A percentile compares a stretch with the other conserved stretches of the same genome.
Conservation (phyloP, 2,888 invertebrate genomes). For the Tridacna gigas region DNA sequence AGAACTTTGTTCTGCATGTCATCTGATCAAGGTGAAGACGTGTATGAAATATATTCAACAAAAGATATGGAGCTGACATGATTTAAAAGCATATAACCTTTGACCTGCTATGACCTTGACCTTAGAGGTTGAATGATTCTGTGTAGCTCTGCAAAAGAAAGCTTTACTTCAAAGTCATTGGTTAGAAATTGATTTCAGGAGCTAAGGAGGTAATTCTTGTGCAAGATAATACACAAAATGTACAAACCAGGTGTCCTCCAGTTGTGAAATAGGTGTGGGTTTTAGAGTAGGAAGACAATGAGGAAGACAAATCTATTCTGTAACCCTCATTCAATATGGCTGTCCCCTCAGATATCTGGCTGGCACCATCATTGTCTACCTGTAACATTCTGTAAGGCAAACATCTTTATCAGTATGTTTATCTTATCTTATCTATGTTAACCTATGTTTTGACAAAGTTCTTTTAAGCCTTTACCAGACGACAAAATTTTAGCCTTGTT, state of each 20-base stretch:
- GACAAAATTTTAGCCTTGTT: too few relatives aligned
- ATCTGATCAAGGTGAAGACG: too few relatives aligned
- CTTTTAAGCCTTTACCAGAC: too few relatives aligned
- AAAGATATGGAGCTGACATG: too few relatives aligned
- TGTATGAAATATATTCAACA: too few relatives aligned
- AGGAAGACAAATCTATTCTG: conserved; percentile 59
- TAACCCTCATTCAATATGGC: conserved; percentile 65
- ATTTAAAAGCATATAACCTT: too few relatives aligned
- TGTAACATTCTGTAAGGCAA: conserved; percentile 56
- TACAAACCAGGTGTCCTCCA: conserved; percentile 56
- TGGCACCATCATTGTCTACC: conserved; percentile 72
- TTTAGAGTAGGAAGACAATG: conserved; percentile 51
- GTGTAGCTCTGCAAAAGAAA: background rate
- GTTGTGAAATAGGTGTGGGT: conserved; percentile 54
- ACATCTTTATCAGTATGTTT: background rate
- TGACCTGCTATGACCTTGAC: too few relatives aligned
- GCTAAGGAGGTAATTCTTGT: background rate
- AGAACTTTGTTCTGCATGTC: too few relatives aligned
- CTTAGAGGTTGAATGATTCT: too few relatives aligned
- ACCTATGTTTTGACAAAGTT: too few relatives aligned
- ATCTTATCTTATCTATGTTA: too few relatives aligned
- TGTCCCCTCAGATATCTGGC: conserved; percentile 62
- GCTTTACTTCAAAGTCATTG: background rate
- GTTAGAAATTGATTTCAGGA: background rate
- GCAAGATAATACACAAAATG: background rate